Evolutionary conservation across 2,113 vertebrate genomes (phyloP).

Genomic region (Theristicus caerulescens): DNA sequence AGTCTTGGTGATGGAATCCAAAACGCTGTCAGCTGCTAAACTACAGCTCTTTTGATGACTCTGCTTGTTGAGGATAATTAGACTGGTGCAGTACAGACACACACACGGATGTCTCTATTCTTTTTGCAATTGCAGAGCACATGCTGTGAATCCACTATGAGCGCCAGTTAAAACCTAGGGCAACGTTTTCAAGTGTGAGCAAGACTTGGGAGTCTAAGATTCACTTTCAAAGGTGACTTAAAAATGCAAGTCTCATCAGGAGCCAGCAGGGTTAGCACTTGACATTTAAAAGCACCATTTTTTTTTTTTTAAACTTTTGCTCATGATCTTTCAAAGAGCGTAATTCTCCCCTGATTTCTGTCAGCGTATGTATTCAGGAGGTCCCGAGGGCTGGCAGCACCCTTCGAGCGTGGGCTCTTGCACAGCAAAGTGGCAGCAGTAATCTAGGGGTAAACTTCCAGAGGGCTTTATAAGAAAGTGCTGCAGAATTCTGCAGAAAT

Average conservation of each 20-base stretch:
- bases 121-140: background rate
- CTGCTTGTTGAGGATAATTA: slow-evolving; percentile 69
- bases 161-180: background rate
- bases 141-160: slow-evolving; percentile 38
- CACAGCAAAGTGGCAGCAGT: background rate
- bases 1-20: slow-evolving; percentile 42
- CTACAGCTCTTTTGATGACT: slow-evolving; percentile 59
- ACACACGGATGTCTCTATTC: slow-evolving; percentile 58
- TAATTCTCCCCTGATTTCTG: background rate
- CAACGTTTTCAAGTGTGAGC: background rate
- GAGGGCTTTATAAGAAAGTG: background rate
- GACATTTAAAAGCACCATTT: background rate
- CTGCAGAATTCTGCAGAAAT: background rate
- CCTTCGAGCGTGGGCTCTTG: background rate
- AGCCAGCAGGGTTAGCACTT: background rate
- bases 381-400: background rate
- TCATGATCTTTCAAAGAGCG: background rate
- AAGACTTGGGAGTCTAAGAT: background rate
- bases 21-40: slow-evolving; percentile 45
- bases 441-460: background rate
- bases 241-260: background rate
- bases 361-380: background rate
- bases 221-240: background rate
- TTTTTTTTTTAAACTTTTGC: background rate
- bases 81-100: slow-evolving; percentile 53